phyloP scores from a whole-genome alignment of 2,888 invertebrate genomes.

The Plutella xylostella region DNA sequence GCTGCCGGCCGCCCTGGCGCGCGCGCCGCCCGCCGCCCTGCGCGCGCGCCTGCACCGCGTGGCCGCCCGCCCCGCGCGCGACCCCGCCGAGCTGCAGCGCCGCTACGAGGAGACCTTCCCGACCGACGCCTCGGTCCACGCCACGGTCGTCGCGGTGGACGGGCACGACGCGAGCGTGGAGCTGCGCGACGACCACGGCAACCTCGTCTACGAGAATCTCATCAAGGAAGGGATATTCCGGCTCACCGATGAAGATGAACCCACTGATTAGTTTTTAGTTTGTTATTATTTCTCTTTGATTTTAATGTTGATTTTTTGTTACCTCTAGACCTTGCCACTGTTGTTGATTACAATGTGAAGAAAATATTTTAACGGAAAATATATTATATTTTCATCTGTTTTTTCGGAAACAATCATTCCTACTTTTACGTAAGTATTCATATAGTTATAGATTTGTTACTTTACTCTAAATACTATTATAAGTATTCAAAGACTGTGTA shows the following conservation, averaged over 20 bases:
- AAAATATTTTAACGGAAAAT: too few relatives aligned
- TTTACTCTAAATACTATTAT: too few relatives aligned
- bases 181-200: slow-evolving; percentile 31
- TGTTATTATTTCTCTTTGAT: too few relatives aligned
- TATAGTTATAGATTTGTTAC: too few relatives aligned
- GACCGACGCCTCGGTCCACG: slow-evolving; percentile 40
- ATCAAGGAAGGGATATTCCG: slow-evolving; percentile 28
- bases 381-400: too few relatives aligned
- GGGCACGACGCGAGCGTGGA: slow-evolving; percentile 35
- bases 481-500: too few relatives aligned
- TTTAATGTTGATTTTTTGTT: too few relatives aligned
- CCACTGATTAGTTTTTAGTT: not conserved
- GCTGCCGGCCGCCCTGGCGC: slow-evolving; percentile 57
- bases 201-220: slow-evolving; percentile 38
- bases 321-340: too few relatives aligned
- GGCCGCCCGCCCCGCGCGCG: slow-evolving; percentile 34
- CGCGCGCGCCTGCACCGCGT: slow-evolving; percentile 55
- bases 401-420: too few relatives aligned
- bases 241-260: not conserved
- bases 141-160: slow-evolving; percentile 30
- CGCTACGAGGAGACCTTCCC: slow-evolving; percentile 34
- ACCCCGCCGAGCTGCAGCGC: slow-evolving; percentile 33
- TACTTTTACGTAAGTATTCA: too few relatives aligned
- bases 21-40: slow-evolving; percentile 63
- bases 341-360: too few relatives aligned